These are phyloP conservation scores for Limnephilus auricula DNA, from an alignment of 2,888 invertebrate species.

Conservation along the genomic window DNA sequence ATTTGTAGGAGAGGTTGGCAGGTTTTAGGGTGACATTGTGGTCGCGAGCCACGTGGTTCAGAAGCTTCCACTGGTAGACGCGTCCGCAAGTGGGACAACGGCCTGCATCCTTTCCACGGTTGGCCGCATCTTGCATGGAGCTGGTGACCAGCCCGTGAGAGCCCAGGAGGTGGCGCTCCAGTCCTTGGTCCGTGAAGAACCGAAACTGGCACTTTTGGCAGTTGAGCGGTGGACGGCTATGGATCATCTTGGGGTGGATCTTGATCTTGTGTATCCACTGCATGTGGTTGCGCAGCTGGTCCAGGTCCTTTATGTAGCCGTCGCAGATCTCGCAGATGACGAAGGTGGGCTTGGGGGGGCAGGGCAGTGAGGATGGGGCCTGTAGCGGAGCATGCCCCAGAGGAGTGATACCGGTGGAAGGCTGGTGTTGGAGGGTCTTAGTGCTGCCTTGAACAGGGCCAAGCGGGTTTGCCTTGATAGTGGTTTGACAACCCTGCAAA, in stretches of 20 bases:
- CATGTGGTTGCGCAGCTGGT: slow-evolving; percentile 96
- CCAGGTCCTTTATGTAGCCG: slow-evolving; percentile 96
- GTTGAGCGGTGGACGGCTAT: slow-evolving; percentile 94
- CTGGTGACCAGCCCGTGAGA: slow-evolving; percentile 96
- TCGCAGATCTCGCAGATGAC: slow-evolving; percentile 98
- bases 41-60: slow-evolving; percentile 94
- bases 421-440: slow-evolving; percentile 79
- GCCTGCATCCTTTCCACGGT: slow-evolving; percentile 95
- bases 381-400: slow-evolving; percentile 81
- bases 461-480: slow-evolving; percentile 25
- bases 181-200: slow-evolving; percentile 97
- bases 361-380: slow-evolving; percentile 78
- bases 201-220: slow-evolving; percentile 96
- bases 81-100: slow-evolving; percentile 96
- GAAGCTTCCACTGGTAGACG: slow-evolving; percentile 94
- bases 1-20: slow-evolving; percentile 95
- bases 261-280: slow-evolving; percentile 98
- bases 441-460: background rate
- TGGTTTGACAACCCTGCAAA: slow-evolving; percentile 48
- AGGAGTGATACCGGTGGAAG: slow-evolving; percentile 94
- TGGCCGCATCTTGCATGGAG: slow-evolving; percentile 97
- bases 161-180: slow-evolving; percentile 95
- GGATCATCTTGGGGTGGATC: slow-evolving; percentile 97
- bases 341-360: slow-evolving; percentile 79
- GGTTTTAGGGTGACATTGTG: slow-evolving; percentile 95